Evolutionary conservation across 1,140 invertebrate genomes (phyloP).

Genomic region (Belonocnema kinseyi): DNA sequence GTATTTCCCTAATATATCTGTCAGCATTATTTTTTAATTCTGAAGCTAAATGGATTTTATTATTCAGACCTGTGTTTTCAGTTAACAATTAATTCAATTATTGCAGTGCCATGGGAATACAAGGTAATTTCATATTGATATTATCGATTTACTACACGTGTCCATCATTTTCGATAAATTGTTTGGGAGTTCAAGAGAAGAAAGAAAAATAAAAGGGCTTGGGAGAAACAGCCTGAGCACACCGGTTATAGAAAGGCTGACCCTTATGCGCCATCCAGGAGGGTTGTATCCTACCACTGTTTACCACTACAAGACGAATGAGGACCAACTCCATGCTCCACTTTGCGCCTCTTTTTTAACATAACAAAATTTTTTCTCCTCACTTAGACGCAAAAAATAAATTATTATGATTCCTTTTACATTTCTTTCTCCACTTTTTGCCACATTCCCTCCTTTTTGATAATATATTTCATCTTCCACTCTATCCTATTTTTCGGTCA

Average conservation of each 20-base stretch:
- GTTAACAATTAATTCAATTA: neutral
- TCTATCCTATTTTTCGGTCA: no score
- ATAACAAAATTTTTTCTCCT: neutral
- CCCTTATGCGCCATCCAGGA: constrained; percentile 15
- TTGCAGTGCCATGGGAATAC: neutral
- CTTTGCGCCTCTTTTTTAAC: neutral
- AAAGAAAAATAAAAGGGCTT: constrained; percentile 14
- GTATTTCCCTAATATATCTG: no score
- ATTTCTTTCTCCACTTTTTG: no score
- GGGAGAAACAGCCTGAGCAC: neutral
- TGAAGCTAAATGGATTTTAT: no score
- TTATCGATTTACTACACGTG: constrained; percentile 11
- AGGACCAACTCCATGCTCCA: neutral
- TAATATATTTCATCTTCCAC: no score
- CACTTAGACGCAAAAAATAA: neutral
- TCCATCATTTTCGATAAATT: neutral
- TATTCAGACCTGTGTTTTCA: no score
- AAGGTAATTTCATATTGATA: constrained; percentile 27
- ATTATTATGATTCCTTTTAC: no score
- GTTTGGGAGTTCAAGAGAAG: neutral
- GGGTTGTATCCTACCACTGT: constrained; percentile 19
- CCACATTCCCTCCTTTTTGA: no score
- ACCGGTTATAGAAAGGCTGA: neutral
- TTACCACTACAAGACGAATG: constrained; percentile 17
- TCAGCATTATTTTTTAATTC: no score